phyloP scores from a whole-genome alignment of 1,140 invertebrate genomes.

The Aphelinus atriplicis region DNA sequence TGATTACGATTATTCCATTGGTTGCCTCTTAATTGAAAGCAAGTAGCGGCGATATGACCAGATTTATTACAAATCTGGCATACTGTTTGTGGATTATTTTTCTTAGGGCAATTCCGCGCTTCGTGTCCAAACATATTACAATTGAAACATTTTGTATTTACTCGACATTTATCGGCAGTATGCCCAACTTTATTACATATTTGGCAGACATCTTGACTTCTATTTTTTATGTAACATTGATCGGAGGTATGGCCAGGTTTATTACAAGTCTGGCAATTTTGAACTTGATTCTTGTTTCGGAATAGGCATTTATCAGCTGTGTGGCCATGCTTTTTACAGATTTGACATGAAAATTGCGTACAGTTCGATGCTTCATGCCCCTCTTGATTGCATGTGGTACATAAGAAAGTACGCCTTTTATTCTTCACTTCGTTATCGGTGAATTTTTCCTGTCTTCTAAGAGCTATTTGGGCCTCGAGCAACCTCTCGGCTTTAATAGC shows the following conservation, averaged over 20 bases:
- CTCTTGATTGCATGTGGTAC: no score
- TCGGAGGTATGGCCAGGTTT: no score
- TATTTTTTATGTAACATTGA: no score
- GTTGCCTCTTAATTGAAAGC: no score
- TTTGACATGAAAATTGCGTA: no score
- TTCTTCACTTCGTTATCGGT: background rate
- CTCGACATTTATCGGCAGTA: background rate
- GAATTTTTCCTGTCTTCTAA: background rate
- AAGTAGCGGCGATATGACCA: background rate
- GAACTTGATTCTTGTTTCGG: no score
- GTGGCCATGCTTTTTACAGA: no score
- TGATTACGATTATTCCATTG: background rate
- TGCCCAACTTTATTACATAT: background rate
- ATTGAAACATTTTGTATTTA: background rate
- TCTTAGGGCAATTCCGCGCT: background rate
- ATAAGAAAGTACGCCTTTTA: background rate
- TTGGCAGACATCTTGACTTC: background rate
- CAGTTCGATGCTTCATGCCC: no score
- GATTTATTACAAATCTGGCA: background rate
- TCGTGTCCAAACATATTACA: background rate
- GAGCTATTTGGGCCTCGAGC: background rate
- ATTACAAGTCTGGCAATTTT: no score
- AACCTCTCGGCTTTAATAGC: background rate
- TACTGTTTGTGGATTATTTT: no score
- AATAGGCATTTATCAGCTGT: no score